A percentile compares a stretch with the other conserved stretches of the same genome.
Evolutionary conservation across 2,797 vertebrate species (phyloP).

Genomic region (Sphaeramia orbicularis): DNA sequence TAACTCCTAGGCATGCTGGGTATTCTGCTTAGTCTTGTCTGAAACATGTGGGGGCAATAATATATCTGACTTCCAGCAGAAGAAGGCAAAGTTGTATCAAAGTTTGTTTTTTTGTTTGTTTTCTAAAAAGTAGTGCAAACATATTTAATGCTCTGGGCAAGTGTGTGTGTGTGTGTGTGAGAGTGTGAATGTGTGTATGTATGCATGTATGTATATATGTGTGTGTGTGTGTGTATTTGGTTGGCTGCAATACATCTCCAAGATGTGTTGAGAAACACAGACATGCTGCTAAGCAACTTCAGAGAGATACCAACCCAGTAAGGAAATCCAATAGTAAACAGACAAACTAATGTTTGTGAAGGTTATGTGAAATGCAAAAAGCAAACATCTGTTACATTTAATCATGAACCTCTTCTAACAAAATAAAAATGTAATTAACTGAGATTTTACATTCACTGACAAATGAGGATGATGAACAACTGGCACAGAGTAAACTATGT

Average conservation of each 20-base stretch:
- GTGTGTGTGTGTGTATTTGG: conserved; percentile 16
- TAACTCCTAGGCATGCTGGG: background rate
- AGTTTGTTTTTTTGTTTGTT: background rate
- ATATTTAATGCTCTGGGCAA: conserved; percentile 19
- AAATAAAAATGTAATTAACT: conserved; percentile 9
- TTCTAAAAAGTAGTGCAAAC: background rate
- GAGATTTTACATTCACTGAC: conserved; percentile 12
- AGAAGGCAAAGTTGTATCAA: background rate
- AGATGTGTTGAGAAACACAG: conserved; percentile 71
- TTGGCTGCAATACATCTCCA: conserved; percentile 44
- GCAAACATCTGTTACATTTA: conserved; percentile 21
- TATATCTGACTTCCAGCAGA: background rate
- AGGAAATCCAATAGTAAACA: conserved; percentile 28
- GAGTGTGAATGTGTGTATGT: too few species aligned
- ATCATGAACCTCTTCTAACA: background rate
- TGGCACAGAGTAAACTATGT: conserved; percentile 6
- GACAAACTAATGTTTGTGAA: conserved; percentile 28
- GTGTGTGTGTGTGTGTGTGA: conserved; percentile 21
- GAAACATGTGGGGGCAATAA: background rate
- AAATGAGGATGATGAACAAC: conserved; percentile 12
- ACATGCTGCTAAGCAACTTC: conserved; percentile 70
- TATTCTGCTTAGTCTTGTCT: conserved; percentile 6
- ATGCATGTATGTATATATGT: too few species aligned
- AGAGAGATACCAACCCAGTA: conserved; percentile 51
- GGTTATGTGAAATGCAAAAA: conserved; percentile 14